A percentile compares a stretch with the other conserved stretches of the same genome.
Evolutionary conservation across 2,888 invertebrate species (phyloP).

Genomic region (Chloromyia formosa): DNA sequence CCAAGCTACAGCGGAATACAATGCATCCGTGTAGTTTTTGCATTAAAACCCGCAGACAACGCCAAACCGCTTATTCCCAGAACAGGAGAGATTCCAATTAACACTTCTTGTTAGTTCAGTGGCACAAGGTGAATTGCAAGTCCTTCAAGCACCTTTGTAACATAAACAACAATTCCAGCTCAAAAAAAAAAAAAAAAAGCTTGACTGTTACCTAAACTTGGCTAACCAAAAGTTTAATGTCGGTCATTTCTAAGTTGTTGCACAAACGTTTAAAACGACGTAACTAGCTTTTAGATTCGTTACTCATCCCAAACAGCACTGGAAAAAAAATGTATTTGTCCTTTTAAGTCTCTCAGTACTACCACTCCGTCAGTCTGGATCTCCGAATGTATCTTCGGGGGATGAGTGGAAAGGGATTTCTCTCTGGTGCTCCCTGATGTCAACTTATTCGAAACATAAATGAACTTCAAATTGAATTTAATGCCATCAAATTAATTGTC

Average conservation of each 20-base stretch:
- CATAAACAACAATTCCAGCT: not conserved
- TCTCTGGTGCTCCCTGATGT: not conserved
- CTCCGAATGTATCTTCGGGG: not conserved
- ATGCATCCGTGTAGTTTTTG: not conserved
- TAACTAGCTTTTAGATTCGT: not conserved
- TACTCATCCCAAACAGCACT: not conserved
- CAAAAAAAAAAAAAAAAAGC: not conserved
- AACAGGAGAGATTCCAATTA: not conserved
- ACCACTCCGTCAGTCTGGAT: no score
- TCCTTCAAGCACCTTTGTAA: not conserved
- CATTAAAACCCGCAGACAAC: not conserved
- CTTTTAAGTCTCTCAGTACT: no score
- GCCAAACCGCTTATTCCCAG: not conserved
- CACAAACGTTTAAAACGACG: not conserved
- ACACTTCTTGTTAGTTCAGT: conserved; percentile 14
- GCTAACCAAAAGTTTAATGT: not conserved
- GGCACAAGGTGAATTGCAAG: not conserved
- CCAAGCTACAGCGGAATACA: not conserved
- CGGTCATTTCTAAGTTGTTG: not conserved
- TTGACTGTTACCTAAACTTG: not conserved
- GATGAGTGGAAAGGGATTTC: not conserved
- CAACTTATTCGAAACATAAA: conserved; percentile 35
- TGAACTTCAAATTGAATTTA: conserved; percentile 42
- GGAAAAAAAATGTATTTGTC: not conserved
- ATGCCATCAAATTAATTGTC: conserved; percentile 38